Evolutionary conservation across 2,888 invertebrate genomes (phyloP).

Genomic region (Gymnoscelis rufifasciata): DNA sequence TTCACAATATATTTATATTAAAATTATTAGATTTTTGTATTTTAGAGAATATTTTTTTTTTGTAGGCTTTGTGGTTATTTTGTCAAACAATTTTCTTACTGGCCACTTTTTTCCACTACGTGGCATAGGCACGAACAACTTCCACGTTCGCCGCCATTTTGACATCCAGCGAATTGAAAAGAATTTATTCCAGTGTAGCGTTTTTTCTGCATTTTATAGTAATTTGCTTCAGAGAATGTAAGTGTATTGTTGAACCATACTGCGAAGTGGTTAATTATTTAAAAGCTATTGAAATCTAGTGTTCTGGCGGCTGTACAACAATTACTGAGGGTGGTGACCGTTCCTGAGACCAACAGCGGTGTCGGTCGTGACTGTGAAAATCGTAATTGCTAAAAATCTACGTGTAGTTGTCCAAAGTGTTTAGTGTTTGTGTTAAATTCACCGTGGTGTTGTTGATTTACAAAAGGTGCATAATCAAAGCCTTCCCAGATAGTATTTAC

Average conservation of each 20-base stretch:
- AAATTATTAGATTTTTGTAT: too few species aligned
- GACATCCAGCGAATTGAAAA: constrained; percentile 86
- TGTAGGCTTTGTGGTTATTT: too few species aligned
- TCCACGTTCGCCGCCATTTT: constrained; percentile 90
- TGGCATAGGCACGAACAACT: constrained; percentile 88
- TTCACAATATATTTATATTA: too few species aligned
- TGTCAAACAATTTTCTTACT: constrained; percentile 35
- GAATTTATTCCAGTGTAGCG: constrained; percentile 84
- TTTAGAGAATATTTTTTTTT: too few species aligned
- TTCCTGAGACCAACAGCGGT: constrained; percentile 76
- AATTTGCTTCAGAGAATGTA: constrained; percentile 77
- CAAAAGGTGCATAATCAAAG: constrained; percentile 3
- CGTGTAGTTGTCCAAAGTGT: constrained; percentile 12
- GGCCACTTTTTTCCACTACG: constrained; percentile 83
- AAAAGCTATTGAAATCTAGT: constrained; percentile 5
- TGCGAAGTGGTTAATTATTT: constrained; percentile 1
- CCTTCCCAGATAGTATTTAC: constrained; percentile 31
- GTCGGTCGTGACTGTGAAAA: constrained; percentile 65
- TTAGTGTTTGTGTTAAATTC: constrained; percentile 4
- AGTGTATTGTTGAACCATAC: constrained; percentile 39
- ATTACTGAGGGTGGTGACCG: constrained; percentile 75
- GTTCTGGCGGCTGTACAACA: constrained; percentile 27
- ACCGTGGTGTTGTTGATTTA: neutral
- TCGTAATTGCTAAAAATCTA: constrained; percentile 18
- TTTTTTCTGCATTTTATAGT: constrained; percentile 80